phyloP scores from a whole-genome alignment of 2,113 vertebrate species.

The Coracopsis vasa region DNA sequence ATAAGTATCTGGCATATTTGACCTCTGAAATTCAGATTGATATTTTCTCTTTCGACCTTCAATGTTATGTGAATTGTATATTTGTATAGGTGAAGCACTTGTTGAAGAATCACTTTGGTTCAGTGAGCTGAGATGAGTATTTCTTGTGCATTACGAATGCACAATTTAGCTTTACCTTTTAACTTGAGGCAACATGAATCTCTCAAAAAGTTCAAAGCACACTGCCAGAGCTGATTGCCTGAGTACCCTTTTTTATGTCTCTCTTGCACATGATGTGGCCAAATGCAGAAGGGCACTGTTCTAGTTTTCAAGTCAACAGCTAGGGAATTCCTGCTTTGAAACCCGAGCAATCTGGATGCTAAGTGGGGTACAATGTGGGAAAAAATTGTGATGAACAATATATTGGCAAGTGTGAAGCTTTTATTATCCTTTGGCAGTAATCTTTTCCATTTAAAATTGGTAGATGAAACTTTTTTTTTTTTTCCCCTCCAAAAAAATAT shows the following conservation, averaged over 20 bases:
- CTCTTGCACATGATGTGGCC: neutral
- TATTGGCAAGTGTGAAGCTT: neutral
- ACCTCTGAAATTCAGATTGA: neutral
- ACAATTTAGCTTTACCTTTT: neutral
- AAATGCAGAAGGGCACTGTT: neutral
- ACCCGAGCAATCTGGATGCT: neutral
- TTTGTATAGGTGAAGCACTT: neutral
- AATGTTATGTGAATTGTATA: neutral
- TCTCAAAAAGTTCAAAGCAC: neutral
- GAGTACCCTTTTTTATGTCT: neutral
- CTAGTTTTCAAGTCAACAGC: neutral
- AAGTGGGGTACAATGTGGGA: neutral
- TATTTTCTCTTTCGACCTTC: neutral
- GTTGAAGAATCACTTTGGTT: neutral
- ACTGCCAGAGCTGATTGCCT: neutral
- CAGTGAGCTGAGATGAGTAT: neutral
- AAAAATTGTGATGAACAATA: neutral
- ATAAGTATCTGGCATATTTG: neutral
- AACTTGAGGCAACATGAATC: neutral
- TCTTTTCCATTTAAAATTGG: neutral
- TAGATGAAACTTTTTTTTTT: neutral
- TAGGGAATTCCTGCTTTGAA: neutral
- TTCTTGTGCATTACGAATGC: neutral
- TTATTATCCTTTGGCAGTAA: neutral
- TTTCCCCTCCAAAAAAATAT: neutral